These are phyloP conservation scores for Tauraco erythrolophus DNA, from an alignment of 2,113 vertebrate genomes.

Conservation along the genomic window DNA sequence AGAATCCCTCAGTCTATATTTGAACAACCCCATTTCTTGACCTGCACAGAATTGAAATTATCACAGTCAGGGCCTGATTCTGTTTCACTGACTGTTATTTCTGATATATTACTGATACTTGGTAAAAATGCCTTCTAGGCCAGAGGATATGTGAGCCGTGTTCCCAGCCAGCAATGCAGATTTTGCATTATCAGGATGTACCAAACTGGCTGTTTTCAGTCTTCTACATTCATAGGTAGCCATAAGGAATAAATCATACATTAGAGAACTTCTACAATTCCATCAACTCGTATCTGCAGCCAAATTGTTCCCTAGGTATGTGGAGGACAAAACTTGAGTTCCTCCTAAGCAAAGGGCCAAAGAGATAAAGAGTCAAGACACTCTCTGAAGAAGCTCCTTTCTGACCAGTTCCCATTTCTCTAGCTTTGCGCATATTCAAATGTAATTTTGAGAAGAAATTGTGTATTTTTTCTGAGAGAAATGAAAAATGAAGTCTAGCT, in stretches of 20 bases:
- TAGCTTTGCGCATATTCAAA: not conserved
- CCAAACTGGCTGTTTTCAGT: not conserved
- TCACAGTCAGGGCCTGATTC: not conserved
- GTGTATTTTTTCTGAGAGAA: not conserved
- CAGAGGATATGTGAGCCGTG: not conserved
- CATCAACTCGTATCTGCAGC: not conserved
- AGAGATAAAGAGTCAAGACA: not conserved
- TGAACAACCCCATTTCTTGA: not conserved
- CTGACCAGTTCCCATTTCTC: not conserved
- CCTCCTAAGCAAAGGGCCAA: not conserved
- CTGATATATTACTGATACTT: not conserved
- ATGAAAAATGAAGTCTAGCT: not conserved
- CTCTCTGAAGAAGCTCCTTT: not conserved
- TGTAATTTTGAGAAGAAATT: not conserved
- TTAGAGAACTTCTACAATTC: not conserved
- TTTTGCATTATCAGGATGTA: not conserved
- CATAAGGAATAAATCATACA: not conserved
- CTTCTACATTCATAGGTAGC: not conserved
- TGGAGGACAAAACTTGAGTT: not conserved
- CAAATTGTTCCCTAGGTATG: not conserved
- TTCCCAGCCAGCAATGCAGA: not conserved
- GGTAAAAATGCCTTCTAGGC: not conserved
- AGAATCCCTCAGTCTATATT: not conserved
- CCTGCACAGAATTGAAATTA: not conserved
- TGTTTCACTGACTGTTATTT: not conserved